Base-by-base conservation (phyloP, 2,888 invertebrate genomes). In the Chrysolina oricalcia region DNA sequence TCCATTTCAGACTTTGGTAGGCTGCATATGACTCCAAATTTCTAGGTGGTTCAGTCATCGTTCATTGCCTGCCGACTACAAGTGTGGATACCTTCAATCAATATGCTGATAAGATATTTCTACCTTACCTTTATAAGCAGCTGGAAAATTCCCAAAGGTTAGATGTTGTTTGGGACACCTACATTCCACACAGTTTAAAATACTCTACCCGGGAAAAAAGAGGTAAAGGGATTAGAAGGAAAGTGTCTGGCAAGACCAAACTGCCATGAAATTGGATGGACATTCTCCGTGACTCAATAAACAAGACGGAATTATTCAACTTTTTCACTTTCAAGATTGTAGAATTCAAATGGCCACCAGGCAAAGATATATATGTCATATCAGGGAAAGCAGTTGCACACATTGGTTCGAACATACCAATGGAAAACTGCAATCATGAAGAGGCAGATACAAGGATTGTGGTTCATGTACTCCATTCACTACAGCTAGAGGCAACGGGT, bases 11-110 rank as follows among this genome's bases (percentile, higher is more conserved):
- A 40, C 64, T 64, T 64, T 62, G 27, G 27, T 62, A 27, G 27
- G 62, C 62, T 62, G 23, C 62, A 62, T 62, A 56, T 68, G 68
- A 68, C 68, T 50, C 68, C 53, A 53, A 68, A 53, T 68, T 50
- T 68, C 68, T 68, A 10, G 53, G 56, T n/a, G 50, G 40, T 68
- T 50, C 68, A 23, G 35, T 53, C 35, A 68, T 68, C 40, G 68
- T 53, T 56, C 50, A 68, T 40, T 68, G 68, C 40, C 53, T 68
- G 68, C 40, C 53, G 9, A 67, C 48, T 23, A 67, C 50, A 23
- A 67, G 46, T 67, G 50, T 67, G 23, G 67, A 67, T 67, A 67
- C 10, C 48, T 67, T 48, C 46, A n/a, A n/a, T n/a, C n/a, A n/a
- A n/a, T n/a, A n/a, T n/a, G n/a, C n/a, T n/a, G n/a, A n/a, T n/a